A percentile compares a stretch with the other conserved stretches of the same genome.
Conservation (phyloP, 2,797 vertebrate genomes). For the Mus minutoides region DNA sequence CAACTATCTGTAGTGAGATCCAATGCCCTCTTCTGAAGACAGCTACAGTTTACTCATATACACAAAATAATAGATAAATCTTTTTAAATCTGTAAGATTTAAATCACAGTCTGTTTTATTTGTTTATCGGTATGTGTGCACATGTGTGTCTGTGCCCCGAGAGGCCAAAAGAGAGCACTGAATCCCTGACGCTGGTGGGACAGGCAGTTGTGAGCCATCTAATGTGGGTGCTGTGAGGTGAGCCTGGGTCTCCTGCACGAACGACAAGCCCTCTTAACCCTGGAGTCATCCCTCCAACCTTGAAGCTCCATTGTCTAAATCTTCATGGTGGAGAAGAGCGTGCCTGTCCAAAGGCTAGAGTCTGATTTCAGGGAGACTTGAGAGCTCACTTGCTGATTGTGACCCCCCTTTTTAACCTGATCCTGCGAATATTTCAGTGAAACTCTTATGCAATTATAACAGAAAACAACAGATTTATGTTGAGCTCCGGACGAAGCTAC, state of each 20-base stretch:
- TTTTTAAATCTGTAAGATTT: background rate
- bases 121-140: background rate
- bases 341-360: background rate
- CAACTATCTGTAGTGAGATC: too few species aligned
- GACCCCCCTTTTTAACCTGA: background rate
- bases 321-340: background rate
- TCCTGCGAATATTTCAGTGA: background rate
- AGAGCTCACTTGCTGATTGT: background rate
- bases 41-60: too few species aligned
- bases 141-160: background rate
- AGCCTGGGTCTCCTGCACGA: background rate
- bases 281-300: background rate
- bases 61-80: too few species aligned
- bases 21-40: too few species aligned
- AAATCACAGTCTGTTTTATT: background rate
- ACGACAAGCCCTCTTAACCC: background rate
- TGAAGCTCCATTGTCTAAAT: background rate
- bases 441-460: background rate
- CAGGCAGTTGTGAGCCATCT: background rate
- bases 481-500: background rate
- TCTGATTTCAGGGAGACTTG: background rate
- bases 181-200: background rate
- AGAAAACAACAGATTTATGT: background rate
- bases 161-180: background rate
- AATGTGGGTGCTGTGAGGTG: background rate